Base-by-base conservation (phyloP, 2,113 vertebrate genomes). In the Arenaria interpres region DNA sequence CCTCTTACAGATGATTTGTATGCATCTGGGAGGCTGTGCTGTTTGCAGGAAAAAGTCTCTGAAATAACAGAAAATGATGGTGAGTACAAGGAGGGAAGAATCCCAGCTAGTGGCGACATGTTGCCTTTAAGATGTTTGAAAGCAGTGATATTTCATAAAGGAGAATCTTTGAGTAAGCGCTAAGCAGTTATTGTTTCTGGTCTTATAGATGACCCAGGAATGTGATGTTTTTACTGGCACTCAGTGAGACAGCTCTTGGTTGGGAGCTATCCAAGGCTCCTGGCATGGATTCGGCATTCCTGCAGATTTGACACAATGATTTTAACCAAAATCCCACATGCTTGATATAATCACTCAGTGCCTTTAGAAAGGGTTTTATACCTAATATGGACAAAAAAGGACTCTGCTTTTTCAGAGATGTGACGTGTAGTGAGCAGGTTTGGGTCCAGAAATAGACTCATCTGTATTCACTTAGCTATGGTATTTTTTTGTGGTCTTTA, bases 311-410 rank as follows among this genome's bases (percentile, higher is more conserved):
- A 98, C 98, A 98, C 98, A 98, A 98, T 97, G 97, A 98, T 99
- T 99, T 99, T 98, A 99, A 99, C 99, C 98, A 98, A 99, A 99
- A 98, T 98, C 98, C 98, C 98, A 98, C 99, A 99, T 99, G 99
- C 98, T 99, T 99, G 98, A 99, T 99, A 99, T 99, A 99, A 99
- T 99, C 99, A 98, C 98, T 98, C 98, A 98, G 98, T 98, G 97
- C 97, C 97, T 98, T 99, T 98, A 97, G 98, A 98, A 98, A 98
- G 98, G 98, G 97, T 99, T 99, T 98, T 98, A 99, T 99, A 98
- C 99, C 99, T 99, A 99, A 99, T 99, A 99, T 99, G 99, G 99
- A 99, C 98, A 99, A 99, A 98, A 99, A 96, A 97, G 97, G 97
- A 98, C 98, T 98, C 97, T 98, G 97, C 97, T 98, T 97, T 97